Conservation (phyloP, 2,797 vertebrate species). For the Euphonia xanthogaster region DNA sequence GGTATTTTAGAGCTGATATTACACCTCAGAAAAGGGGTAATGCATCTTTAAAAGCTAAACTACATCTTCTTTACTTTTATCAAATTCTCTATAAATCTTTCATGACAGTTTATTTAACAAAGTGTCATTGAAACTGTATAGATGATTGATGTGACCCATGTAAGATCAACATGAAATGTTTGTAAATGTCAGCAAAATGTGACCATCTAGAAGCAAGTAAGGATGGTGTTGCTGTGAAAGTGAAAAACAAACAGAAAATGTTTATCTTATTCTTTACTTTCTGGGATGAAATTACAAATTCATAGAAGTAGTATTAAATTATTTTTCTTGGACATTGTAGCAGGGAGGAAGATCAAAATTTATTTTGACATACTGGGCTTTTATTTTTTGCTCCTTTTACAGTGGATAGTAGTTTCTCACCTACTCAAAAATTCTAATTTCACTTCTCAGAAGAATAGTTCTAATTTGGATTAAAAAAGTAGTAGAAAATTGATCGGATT, state of each 20-base stretch:
- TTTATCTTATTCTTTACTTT: constrained; percentile 74
- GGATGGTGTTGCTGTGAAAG: constrained; percentile 69
- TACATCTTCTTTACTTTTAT: constrained; percentile 84
- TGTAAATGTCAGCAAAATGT: constrained; percentile 84
- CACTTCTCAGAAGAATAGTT: not conserved
- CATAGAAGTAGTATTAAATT: constrained; percentile 56
- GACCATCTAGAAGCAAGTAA: constrained; percentile 76
- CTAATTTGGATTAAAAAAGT: not conserved
- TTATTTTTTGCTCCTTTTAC: not conserved
- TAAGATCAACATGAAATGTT: constrained; percentile 84
- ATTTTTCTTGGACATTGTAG: constrained; percentile 61
- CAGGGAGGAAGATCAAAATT: not conserved
- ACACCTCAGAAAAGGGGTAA: constrained; percentile 74
- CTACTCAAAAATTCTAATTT: not conserved
- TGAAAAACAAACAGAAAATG: constrained; percentile 78
- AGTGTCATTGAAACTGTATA: constrained; percentile 82
- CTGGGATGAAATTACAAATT: constrained; percentile 73
- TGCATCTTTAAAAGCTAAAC: constrained; percentile 80
- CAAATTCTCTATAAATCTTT: constrained; percentile 87
- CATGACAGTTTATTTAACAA: constrained; percentile 86
- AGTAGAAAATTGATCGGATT: not conserved
- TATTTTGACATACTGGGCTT: constrained; percentile 28
- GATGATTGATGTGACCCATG: constrained; percentile 82
- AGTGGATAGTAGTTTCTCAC: not conserved
- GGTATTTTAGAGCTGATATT: constrained; percentile 74